These are phyloP conservation scores for Peromyscus leucopus DNA, from an alignment of 2,113 vertebrate species.

Conservation along the genomic window DNA sequence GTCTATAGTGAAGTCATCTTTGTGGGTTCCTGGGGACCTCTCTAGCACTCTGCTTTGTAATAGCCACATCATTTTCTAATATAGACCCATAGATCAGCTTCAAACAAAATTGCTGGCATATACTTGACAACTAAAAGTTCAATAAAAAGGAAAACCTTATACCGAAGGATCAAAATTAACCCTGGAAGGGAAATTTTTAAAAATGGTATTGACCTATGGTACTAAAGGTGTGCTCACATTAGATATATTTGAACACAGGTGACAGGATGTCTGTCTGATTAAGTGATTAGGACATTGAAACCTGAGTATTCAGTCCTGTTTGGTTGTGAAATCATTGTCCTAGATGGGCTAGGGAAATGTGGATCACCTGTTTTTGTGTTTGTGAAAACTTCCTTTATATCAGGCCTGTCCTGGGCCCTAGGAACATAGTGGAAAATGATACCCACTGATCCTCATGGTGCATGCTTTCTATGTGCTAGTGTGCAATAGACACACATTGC, in stretches of 20 bases:
- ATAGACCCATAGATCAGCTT: neutral
- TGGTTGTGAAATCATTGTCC: neutral
- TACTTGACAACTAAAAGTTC: neutral
- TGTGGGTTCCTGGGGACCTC: no score
- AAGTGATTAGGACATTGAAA: neutral
- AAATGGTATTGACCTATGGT: neutral
- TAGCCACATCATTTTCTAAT: neutral
- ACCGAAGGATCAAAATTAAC: neutral
- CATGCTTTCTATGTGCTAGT: neutral
- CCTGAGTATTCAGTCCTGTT: neutral
- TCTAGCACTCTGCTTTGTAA: no score
- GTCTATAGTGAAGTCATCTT: no score
- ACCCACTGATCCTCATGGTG: neutral
- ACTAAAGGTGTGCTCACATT: neutral
- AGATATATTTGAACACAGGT: neutral
- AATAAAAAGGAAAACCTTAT: neutral
- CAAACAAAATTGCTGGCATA: neutral
- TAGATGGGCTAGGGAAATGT: neutral
- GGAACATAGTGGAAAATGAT: neutral
- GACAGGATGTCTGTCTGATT: neutral
- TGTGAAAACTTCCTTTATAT: neutral
- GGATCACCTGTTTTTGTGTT: no score
- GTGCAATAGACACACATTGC: neutral
- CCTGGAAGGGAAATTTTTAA: neutral
- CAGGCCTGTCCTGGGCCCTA: neutral